These are phyloP conservation scores for Acanthurus tractus DNA, from an alignment of 2,797 vertebrate genomes.

Conservation along the genomic window DNA sequence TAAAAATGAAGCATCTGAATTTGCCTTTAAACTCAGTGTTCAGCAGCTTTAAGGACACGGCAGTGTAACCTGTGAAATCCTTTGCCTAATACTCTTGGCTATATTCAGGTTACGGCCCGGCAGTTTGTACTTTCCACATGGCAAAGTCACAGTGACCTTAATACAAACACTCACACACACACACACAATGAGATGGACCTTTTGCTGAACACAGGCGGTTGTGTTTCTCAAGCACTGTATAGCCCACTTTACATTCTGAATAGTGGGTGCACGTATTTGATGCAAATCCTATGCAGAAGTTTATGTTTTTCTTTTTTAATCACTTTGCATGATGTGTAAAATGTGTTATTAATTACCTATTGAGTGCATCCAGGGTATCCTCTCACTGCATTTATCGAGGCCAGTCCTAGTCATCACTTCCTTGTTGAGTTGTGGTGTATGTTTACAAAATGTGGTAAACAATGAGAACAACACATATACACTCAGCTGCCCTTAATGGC, in stretches of 20 bases:
- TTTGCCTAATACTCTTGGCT: too few relatives aligned
- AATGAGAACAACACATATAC: conserved; percentile 41
- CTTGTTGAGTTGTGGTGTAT: conserved; percentile 36
- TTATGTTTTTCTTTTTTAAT: too few relatives aligned
- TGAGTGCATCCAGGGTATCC: too few relatives aligned
- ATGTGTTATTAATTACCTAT: too few relatives aligned
- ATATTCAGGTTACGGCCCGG: background rate
- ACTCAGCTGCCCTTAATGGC: background rate
- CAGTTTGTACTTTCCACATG: conserved; percentile 12
- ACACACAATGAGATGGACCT: background rate
- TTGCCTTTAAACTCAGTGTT: background rate
- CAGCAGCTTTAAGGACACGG: background rate
- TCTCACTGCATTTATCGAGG: too few relatives aligned
- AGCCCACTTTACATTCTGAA: background rate
- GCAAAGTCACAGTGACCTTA: conserved; percentile 13
- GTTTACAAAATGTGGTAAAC: conserved; percentile 56
- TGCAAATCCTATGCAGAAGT: too few relatives aligned
- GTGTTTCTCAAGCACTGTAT: conserved; percentile 21
- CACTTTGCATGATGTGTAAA: too few relatives aligned
- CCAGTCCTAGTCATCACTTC: conserved; percentile 40
- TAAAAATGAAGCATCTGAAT: background rate
- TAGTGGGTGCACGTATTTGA: too few relatives aligned
- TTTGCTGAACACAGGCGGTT: conserved; percentile 8
- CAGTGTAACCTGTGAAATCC: background rate
- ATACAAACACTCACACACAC: background rate